These are phyloP conservation scores for Ametastegia equiseti DNA, from an alignment of 2,888 invertebrate species.

Conservation along the genomic window DNA sequence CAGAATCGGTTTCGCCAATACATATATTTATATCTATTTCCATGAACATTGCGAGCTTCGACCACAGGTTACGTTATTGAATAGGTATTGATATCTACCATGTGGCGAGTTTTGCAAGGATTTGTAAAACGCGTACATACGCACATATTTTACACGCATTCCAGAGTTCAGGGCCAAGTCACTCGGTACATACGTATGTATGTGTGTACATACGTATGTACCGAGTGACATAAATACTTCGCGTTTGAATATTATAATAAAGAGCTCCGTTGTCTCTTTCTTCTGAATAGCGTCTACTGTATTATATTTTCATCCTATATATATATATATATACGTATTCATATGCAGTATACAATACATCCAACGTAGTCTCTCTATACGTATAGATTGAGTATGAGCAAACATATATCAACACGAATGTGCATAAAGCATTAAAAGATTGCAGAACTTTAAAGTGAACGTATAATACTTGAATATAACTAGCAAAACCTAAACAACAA, in stretches of 20 bases:
- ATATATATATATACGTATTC: neutral
- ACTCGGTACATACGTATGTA: too few species aligned
- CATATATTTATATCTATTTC: too few species aligned
- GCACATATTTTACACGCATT: slow-evolving; percentile 58
- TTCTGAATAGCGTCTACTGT: slow-evolving; percentile 68
- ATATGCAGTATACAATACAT: neutral
- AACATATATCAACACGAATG: neutral
- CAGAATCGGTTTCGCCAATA: too few species aligned
- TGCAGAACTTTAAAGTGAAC: neutral
- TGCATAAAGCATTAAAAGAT: neutral
- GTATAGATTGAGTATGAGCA: neutral
- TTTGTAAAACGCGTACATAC: neutral
- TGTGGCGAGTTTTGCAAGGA: too few species aligned
- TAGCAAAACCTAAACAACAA: neutral
- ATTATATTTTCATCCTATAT: slow-evolving; percentile 14
- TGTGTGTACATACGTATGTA: too few species aligned
- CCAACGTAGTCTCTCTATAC: neutral
- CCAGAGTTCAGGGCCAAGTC: slow-evolving; percentile 68
- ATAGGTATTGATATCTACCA: neutral
- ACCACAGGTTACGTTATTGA: neutral
- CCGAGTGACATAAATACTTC: too few species aligned
- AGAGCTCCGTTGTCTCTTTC: slow-evolving; percentile 66
- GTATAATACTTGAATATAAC: neutral
- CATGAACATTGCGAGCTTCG: too few species aligned
- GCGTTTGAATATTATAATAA: slow-evolving; percentile 66